phyloP scores from a whole-genome alignment of 1,140 invertebrate genomes.

The Diachasma alloeum region DNA sequence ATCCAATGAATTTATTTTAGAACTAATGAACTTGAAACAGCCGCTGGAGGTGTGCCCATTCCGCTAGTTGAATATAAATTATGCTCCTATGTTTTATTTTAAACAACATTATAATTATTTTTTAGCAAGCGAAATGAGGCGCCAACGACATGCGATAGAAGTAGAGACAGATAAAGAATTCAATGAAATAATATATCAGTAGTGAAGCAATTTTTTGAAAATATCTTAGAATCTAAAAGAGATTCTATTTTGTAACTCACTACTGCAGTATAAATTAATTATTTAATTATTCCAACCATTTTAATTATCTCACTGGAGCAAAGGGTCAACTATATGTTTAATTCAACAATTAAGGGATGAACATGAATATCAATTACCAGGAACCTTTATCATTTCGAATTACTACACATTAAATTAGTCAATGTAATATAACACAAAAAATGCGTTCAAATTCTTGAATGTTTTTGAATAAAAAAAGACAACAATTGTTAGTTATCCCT shows the following conservation, averaged over 20 bases:
- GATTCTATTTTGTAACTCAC: too few relatives aligned
- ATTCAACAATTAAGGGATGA: neutral
- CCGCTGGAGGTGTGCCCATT: constrained; percentile 28
- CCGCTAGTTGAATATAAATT: neutral
- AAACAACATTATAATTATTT: constrained; percentile 15
- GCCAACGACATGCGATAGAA: constrained; percentile 18
- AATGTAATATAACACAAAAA: constrained; percentile 9
- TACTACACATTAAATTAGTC: constrained; percentile 9
- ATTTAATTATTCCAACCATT: neutral
- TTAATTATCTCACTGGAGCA: neutral
- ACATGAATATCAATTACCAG: neutral
- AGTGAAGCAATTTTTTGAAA: too few relatives aligned
- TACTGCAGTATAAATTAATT: neutral
- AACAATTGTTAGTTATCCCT: neutral
- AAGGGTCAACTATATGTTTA: neutral
- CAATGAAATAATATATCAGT: too few relatives aligned
- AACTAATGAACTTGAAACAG: neutral
- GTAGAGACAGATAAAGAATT: neutral
- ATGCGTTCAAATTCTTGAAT: constrained; percentile 6
- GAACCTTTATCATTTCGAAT: neutral
- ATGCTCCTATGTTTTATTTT: neutral
- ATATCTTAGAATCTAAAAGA: neutral
- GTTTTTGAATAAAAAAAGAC: neutral
- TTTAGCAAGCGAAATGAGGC: constrained; percentile 23
- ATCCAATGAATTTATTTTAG: neutral